Evolutionary conservation across 2,888 invertebrate species (phyloP).

Genomic region (Melangyna quadrimaculata): DNA sequence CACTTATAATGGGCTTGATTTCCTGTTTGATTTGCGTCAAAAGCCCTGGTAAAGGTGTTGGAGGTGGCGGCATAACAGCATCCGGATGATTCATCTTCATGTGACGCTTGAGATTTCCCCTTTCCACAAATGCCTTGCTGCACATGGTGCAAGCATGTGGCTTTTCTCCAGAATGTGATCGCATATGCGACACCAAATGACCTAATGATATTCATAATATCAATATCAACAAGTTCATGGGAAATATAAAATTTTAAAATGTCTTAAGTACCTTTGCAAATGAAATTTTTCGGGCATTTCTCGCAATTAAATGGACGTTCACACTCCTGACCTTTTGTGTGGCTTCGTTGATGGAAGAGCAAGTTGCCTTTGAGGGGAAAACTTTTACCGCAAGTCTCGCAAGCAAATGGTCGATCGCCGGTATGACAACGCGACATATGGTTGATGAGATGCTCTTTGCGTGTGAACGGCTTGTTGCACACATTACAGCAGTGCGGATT

Average conservation of each 20-base stretch:
- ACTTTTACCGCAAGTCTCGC: slow-evolving; percentile 92
- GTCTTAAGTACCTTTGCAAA: slow-evolving; percentile 87
- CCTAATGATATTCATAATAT: slow-evolving; percentile 77
- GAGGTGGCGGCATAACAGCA: slow-evolving; percentile 80
- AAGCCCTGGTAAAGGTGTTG: slow-evolving; percentile 80
- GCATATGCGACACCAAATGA: slow-evolving; percentile 90
- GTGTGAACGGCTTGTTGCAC: slow-evolving; percentile 92
- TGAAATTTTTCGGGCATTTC: slow-evolving; percentile 92
- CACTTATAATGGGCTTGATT: slow-evolving; percentile 80
- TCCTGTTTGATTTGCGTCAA: slow-evolving; percentile 80
- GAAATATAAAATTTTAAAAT: slow-evolving; percentile 30
- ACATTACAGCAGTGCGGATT: slow-evolving; percentile 92
- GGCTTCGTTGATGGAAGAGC: slow-evolving; percentile 92
- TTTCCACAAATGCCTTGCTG: slow-evolving; percentile 90
- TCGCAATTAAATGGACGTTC: slow-evolving; percentile 89
- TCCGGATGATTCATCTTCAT: slow-evolving; percentile 86
- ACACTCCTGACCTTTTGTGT: slow-evolving; percentile 87
- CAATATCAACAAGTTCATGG: neutral
- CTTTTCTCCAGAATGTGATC: slow-evolving; percentile 86
- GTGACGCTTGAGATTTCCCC: slow-evolving; percentile 89
- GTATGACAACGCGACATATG: slow-evolving; percentile 88
- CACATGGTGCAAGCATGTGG: slow-evolving; percentile 86
- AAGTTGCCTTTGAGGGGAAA: slow-evolving; percentile 92
- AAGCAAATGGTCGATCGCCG: slow-evolving; percentile 91
- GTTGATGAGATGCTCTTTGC: slow-evolving; percentile 93